Evolutionary conservation across 2,797 vertebrate species (phyloP), one percentile per base, ranked within the genome.

Genomic region (Glyptemys insculpta): DNA sequence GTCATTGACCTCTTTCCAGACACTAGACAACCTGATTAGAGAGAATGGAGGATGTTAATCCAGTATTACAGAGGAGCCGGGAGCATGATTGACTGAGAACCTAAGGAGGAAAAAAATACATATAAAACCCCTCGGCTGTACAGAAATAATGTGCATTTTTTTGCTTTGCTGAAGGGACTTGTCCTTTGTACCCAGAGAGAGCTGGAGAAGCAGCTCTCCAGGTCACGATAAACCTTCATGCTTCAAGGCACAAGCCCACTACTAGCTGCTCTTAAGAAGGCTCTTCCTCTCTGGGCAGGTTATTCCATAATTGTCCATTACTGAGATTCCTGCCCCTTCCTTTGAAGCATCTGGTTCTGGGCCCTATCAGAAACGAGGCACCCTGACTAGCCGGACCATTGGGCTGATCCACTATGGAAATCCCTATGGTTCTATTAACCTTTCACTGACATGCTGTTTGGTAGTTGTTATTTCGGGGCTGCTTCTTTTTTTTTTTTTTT

Each of bases 1-100:
- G 8, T 9, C 4, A 1, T 12, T 4, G 4, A 15, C 65, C n/a
- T 50, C 31, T 16, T 50, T 19, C 5, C 29, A 23, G 0, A 53
- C 37, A 25, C 37, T 52, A 57, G 31, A 9, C n/a, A 53, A 79
- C 50, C 79, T 19, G 37, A 47, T 85, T 6, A 79, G 23, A 1
- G 4, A 91, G 86, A 78, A 83, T 29, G 72, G 88, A 79, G 80
- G 23, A 88, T 81, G 29, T 37, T 85, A 49, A 83, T 68, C 68
- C 44, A 54, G 27, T 56, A 79, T 81, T 79, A 74, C 0, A 0
- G 65, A 83, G 83, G 47, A 68, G 56, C 1, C 1, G 1, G 74
- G 29, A 84, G 68, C 53, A 23, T 0, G 2, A 82, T 87, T 1
- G 1, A 31, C 6, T 8, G 62, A 74, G 50, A 21, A 21, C 27